Conservation (phyloP, 2,797 vertebrate species). For the Coluber constrictor region DNA sequence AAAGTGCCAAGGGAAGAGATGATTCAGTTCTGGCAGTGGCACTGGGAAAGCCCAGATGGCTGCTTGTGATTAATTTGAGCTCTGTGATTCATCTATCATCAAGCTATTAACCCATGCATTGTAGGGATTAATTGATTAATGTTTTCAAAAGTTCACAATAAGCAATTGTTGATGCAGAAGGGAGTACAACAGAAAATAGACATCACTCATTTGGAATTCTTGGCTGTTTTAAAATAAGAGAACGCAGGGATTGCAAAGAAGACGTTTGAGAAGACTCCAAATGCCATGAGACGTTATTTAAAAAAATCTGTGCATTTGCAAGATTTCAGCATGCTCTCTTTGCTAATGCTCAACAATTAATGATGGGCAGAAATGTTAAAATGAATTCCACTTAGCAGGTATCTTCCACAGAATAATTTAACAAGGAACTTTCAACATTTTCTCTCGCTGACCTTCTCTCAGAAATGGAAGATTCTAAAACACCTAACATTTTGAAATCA, state of each 20-base stretch:
- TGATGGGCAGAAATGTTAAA: not conserved
- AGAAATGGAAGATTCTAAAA: not conserved
- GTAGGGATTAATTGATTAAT: constrained; percentile 18
- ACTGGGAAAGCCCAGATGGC: constrained; percentile 4
- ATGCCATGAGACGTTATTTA: not conserved
- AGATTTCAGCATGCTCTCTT: not conserved
- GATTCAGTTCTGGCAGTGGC: not conserved
- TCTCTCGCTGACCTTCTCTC: not conserved
- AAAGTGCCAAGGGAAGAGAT: not conserved
- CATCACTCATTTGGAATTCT: not conserved
- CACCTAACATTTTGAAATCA: not conserved
- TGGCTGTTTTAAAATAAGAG: not conserved
- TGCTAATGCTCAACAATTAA: not conserved
- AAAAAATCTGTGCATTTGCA: not conserved
- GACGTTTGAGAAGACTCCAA: not conserved
- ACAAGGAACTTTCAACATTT: not conserved
- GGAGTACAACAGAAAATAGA: not conserved
- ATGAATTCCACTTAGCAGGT: not conserved
- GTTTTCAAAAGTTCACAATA: constrained; percentile 2
- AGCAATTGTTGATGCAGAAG: not conserved
- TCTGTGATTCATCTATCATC: constrained; percentile 4
- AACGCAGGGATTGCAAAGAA: not conserved
- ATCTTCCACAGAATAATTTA: not conserved
- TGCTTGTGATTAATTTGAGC: constrained; percentile 5
- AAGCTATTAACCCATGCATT: constrained; percentile 14